These are phyloP conservation scores for Acanthornis magna DNA, from an alignment of 2,797 vertebrate genomes.

Conservation along the genomic window DNA sequence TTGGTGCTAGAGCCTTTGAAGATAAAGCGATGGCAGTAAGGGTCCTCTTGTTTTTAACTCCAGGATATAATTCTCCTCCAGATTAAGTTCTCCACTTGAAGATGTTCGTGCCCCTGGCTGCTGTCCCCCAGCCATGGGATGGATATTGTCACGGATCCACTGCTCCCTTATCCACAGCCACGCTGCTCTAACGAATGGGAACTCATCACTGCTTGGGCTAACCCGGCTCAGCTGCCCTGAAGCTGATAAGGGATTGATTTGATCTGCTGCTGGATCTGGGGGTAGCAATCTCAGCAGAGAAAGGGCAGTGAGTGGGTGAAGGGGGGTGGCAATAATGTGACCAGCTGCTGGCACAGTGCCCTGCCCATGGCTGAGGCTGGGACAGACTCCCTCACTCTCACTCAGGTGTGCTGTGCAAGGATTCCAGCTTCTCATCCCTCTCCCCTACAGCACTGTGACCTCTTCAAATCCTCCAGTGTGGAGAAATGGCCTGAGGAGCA, in stretches of 20 bases:
- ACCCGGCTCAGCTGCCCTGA: not conserved
- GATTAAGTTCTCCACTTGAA: not conserved
- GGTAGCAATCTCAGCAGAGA: not conserved
- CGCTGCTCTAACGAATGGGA: not conserved
- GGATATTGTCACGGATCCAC: not conserved
- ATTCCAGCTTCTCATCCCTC: not conserved
- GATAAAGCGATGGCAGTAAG: not conserved
- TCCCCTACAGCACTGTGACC: not conserved
- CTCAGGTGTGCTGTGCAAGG: not conserved
- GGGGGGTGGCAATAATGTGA: not conserved
- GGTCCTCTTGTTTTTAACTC: not conserved
- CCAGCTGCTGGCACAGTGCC: not conserved
- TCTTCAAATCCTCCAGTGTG: not conserved
- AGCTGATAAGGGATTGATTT: not conserved
- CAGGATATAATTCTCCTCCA: not conserved
- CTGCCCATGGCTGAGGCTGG: not conserved
- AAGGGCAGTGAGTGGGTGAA: not conserved
- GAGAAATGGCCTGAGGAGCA: too few species aligned
- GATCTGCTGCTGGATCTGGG: not conserved
- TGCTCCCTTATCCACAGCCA: not conserved
- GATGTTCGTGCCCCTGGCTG: not conserved
- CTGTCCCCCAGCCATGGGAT: not conserved
- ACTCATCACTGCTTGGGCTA: not conserved
- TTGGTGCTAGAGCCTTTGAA: not conserved
- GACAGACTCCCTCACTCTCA: not conserved